A percentile compares a stretch with the other conserved stretches of the same genome.
Evolutionary conservation across 2,888 invertebrate species (phyloP).

Genomic region (Chymomyza fuscimana): DNA sequence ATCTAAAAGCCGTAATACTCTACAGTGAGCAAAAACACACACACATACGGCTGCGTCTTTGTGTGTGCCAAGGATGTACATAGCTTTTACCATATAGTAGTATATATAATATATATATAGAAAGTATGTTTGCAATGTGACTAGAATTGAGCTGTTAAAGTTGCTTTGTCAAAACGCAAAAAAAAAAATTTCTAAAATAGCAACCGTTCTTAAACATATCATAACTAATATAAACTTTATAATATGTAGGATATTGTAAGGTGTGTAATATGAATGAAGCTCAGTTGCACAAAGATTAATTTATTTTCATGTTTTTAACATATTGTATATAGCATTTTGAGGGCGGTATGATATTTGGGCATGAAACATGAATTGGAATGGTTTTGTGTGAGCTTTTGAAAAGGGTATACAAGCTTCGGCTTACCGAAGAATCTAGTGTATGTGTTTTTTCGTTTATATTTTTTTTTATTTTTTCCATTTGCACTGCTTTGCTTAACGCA

Average conservation of each 20-base stretch:
- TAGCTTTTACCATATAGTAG: too few species aligned
- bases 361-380: not conserved
- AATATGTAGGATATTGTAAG: not conserved
- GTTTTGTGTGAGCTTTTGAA: not conserved
- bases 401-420: conserved; percentile 12
- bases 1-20: not conserved
- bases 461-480: not conserved
- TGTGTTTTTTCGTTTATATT: conserved; percentile 4
- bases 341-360: not conserved
- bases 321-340: too few species aligned
- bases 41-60: not conserved
- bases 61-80: not conserved
- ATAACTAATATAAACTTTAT: not conserved
- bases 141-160: not conserved
- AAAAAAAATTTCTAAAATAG: not conserved
- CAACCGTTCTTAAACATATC: not conserved
- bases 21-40: not conserved
- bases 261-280: too few species aligned
- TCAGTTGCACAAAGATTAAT: not conserved
- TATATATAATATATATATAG: not conserved
- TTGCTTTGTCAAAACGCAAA: too few species aligned
- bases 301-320: too few species aligned
- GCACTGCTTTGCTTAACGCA: not conserved
- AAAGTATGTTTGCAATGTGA: not conserved
- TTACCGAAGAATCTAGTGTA: not conserved